Evolutionary conservation across 2,888 invertebrate genomes (phyloP).

Genomic region (Adineta ricciae): DNA sequence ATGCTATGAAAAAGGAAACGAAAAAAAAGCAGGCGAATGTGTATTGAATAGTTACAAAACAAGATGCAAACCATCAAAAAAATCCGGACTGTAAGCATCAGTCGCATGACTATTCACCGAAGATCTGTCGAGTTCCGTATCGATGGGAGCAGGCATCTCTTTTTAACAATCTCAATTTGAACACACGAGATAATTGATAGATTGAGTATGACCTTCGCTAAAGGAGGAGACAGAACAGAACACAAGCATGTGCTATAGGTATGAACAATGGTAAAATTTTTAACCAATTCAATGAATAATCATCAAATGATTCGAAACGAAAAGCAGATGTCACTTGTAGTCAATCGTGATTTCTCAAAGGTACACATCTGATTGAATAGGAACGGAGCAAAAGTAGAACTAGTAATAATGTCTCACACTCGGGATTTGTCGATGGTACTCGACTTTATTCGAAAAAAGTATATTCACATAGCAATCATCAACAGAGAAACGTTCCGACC

Average conservation of each 20-base stretch:
- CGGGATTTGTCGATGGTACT: too few species aligned
- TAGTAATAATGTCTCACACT: too few species aligned
- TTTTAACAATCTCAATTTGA: background rate
- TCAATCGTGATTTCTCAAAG: background rate
- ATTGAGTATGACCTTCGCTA: background rate
- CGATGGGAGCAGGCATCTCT: background rate
- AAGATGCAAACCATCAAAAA: constrained; percentile 4
- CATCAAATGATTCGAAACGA: background rate
- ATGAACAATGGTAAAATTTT: background rate
- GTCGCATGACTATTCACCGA: background rate
- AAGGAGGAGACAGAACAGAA: background rate
- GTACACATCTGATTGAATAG: too few species aligned
- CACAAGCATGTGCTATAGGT: background rate
- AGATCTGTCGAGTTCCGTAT: background rate
- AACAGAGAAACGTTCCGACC: too few species aligned
- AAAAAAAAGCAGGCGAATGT: background rate
- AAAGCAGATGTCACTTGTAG: background rate
- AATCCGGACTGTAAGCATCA: background rate
- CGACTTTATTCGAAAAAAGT: too few species aligned
- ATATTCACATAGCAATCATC: too few species aligned
- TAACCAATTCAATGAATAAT: background rate
- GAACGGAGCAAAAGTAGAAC: too few species aligned
- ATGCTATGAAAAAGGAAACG: background rate
- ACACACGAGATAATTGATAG: background rate
- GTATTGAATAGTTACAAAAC: too few species aligned